phyloP scores from a whole-genome alignment of 1,140 invertebrate genomes.

The Panagrolaimus sp. region DNA sequence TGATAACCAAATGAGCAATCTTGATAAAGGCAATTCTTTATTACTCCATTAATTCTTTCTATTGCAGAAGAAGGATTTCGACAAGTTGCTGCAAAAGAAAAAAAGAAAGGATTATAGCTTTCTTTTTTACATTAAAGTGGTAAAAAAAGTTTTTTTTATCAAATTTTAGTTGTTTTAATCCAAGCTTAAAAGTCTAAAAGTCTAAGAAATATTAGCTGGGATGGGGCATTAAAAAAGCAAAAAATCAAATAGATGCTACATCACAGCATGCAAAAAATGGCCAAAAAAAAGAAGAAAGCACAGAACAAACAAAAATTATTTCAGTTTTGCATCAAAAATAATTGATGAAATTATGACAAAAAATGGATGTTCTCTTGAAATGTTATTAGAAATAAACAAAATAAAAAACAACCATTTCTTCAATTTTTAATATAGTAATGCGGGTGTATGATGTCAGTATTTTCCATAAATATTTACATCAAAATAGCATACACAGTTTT shows the following conservation, averaged over 20 bases:
- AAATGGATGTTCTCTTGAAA: background rate
- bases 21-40: constrained; percentile 45
- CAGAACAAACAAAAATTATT: background rate
- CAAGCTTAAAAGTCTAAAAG: background rate
- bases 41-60: constrained; percentile 22
- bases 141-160: background rate
- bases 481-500: too few species aligned
- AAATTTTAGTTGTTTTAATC: background rate
- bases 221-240: too few species aligned
- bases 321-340: background rate
- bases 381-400: too few species aligned
- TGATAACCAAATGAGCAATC: constrained; percentile 32
- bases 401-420: too few species aligned
- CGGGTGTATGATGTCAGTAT: too few species aligned
- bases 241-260: too few species aligned
- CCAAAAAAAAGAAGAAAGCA: too few species aligned
- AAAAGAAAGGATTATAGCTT: background rate
- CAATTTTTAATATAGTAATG: too few species aligned
- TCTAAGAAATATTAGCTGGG: background rate
- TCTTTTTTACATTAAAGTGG: background rate
- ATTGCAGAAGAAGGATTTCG: constrained; percentile 35
- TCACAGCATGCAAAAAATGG: too few species aligned
- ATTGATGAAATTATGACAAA: constrained; percentile 22
- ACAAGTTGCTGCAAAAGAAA: constrained; percentile 29
- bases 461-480: too few species aligned